These are phyloP conservation scores for Ephydatia muelleri DNA, from an alignment of 37 sponge, comb jelly and placozoan species.

Conservation along the genomic window DNA sequence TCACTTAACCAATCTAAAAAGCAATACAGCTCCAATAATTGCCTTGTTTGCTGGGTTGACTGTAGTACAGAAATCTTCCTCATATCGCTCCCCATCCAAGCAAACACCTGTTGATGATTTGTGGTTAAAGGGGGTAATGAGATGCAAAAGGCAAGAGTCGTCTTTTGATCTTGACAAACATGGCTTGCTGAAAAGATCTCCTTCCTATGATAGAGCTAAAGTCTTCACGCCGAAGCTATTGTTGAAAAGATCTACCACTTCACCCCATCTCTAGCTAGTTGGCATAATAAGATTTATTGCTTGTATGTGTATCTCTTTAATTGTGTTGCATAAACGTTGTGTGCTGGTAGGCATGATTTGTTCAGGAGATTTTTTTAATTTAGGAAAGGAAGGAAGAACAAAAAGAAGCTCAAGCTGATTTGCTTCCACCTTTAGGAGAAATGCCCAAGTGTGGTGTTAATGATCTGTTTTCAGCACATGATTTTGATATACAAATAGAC, in stretches of 20 bases:
- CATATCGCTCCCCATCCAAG: background rate
- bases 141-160: background rate
- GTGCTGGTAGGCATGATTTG: no score
- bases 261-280: background rate
- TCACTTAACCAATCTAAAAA: background rate
- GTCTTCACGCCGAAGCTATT: background rate
- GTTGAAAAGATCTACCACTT: background rate
- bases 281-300: no score
- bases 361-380: background rate
- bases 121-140: background rate
- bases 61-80: background rate
- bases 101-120: background rate
- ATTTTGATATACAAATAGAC: constrained; percentile 96
- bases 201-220: background rate
- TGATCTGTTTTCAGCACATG: constrained; percentile 92
- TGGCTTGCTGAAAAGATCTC: background rate
- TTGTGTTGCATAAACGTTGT: no score
- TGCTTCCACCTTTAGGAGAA: background rate
- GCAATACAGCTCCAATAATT: background rate
- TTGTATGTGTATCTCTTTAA: no score
- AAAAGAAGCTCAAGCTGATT: background rate
- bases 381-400: background rate
- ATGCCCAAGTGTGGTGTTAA: constrained; percentile 9
- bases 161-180: background rate
- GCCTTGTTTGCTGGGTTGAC: background rate